These are phyloP conservation scores for Mycalesis mineus DNA, from an alignment of 2,888 invertebrate species.

Conservation along the genomic window DNA sequence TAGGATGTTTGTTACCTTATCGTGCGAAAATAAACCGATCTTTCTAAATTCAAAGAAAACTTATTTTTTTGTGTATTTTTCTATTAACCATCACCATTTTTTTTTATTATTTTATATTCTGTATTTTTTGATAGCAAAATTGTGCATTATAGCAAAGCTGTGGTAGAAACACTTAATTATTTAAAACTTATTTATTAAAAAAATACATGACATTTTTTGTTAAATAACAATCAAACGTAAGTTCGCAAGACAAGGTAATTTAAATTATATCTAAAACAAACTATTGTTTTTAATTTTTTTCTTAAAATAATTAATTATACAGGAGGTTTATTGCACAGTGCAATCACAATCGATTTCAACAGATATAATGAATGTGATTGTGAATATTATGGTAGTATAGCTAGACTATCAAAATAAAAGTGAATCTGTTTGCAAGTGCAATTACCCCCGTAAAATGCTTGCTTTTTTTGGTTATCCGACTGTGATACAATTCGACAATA, in stretches of 20 bases:
- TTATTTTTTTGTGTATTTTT: too few relatives aligned
- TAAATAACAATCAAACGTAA: background rate
- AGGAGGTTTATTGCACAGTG: background rate
- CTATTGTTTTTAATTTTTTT: background rate
- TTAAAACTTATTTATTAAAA: background rate
- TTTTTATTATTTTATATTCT: background rate
- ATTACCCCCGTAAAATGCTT: too few relatives aligned
- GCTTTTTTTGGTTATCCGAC: too few relatives aligned
- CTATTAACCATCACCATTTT: background rate
- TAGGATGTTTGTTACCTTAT: too few relatives aligned
- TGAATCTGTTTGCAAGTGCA: too few relatives aligned
- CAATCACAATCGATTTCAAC: background rate
- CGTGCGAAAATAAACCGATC: too few relatives aligned
- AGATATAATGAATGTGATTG: too few relatives aligned
- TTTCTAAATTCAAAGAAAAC: too few relatives aligned
- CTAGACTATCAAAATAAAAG: too few relatives aligned
- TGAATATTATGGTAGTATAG: too few relatives aligned
- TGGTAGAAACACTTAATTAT: background rate
- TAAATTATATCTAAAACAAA: background rate
- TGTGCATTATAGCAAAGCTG: background rate
- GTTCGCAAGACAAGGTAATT: background rate
- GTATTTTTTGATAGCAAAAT: background rate
- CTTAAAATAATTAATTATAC: background rate
- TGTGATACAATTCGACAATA: too few relatives aligned
- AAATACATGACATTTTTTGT: background rate